These are phyloP conservation scores for Neoniphon sammara DNA, from an alignment of 2,797 vertebrate genomes.

Conservation along the genomic window DNA sequence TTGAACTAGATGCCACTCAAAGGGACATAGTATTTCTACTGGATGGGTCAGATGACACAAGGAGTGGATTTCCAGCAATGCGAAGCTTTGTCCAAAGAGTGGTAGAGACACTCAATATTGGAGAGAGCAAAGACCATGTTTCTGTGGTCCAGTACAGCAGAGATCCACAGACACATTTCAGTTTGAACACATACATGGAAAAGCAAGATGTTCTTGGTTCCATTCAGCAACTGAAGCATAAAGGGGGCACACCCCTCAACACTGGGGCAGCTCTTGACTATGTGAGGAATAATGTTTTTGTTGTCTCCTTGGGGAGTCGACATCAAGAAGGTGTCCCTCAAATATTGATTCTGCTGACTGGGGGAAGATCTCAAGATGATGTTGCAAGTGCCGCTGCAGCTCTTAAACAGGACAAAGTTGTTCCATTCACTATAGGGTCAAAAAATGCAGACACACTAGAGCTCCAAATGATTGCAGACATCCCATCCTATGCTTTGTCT, in stretches of 20 bases:
- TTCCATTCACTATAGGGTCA: constrained; percentile 77
- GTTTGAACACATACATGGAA: constrained; percentile 85
- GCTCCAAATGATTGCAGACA: constrained; percentile 81
- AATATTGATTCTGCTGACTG: constrained; percentile 79
- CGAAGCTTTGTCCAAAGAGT: constrained; percentile 85
- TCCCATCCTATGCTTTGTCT: constrained; percentile 80
- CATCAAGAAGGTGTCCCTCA: constrained; percentile 77
- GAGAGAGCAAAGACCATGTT: constrained; percentile 86
- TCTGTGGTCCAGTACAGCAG: constrained; percentile 90
- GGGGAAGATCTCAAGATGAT: constrained; percentile 79
- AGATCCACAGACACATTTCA: constrained; percentile 85
- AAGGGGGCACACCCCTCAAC: constrained; percentile 84
- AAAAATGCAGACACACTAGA: constrained; percentile 80
- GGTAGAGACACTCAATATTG: constrained; percentile 84
- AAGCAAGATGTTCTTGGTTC: constrained; percentile 85
- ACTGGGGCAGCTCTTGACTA: constrained; percentile 87
- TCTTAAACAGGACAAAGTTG: constrained; percentile 72
- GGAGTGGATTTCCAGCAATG: constrained; percentile 79
- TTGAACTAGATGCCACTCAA: constrained; percentile 78
- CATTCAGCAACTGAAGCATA: constrained; percentile 80
- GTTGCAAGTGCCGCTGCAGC: constrained; percentile 64
- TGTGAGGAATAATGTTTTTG: constrained; percentile 79
- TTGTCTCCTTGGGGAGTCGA: constrained; percentile 76
- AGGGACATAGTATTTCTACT: constrained; percentile 83
- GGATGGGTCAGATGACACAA: constrained; percentile 80